Evolutionary conservation across 2,888 invertebrate species (phyloP).

Genomic region (Pardosa pseudoannulata): DNA sequence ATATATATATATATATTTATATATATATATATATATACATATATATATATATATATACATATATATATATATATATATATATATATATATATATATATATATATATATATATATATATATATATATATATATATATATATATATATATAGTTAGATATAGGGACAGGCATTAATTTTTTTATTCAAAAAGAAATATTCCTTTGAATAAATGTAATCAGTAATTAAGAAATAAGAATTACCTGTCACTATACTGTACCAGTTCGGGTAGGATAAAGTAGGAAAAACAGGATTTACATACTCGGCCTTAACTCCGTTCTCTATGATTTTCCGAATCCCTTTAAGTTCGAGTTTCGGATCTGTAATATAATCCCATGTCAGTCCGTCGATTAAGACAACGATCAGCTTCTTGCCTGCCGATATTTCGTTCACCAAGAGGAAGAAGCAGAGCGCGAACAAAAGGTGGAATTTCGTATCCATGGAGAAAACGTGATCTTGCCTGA

Average conservation of each 20-base stretch:
- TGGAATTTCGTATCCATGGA: background rate
- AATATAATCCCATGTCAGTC: slow-evolving; percentile 35
- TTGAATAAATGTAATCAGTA: background rate
- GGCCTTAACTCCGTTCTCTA: slow-evolving; percentile 32
- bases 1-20: no score
- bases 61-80: no score
- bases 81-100: no score
- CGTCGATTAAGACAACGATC: slow-evolving; percentile 40
- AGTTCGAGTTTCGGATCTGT: slow-evolving; percentile 23
- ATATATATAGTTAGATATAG: no score
- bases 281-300: slow-evolving; percentile 40
- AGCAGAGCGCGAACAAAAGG: background rate
- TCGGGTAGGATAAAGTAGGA: slow-evolving; percentile 48
- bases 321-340: slow-evolving; percentile 5
- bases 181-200: no score
- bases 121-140: no score
- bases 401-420: slow-evolving; percentile 22
- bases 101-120: no score
- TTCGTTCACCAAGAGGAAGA: background rate
- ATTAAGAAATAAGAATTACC: slow-evolving; percentile 20
- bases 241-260: slow-evolving; percentile 37
- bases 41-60: no score
- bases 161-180: background rate
- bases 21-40: no score
- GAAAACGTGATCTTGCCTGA: no score